A percentile compares a stretch with the other conserved stretches of the same genome.
Evolutionary conservation across 2,113 vertebrate genomes (phyloP).

Genomic region (Recurvirostra avosetta): DNA sequence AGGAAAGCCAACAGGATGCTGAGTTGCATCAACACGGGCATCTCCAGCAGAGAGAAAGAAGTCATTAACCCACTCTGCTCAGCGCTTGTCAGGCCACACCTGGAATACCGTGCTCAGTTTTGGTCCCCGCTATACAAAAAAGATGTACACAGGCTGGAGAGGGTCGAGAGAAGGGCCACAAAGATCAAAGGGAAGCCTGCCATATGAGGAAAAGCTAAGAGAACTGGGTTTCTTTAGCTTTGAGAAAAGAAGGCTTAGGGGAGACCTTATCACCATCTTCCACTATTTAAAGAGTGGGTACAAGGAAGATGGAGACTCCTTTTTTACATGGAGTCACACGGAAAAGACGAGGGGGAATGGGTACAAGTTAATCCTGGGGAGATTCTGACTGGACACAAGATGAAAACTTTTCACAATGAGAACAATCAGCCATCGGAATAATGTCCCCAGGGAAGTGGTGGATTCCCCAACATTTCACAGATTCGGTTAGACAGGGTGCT

Average conservation of each 20-base stretch:
- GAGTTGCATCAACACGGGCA: background rate
- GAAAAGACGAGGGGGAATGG: background rate
- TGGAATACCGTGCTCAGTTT: background rate
- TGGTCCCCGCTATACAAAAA: background rate
- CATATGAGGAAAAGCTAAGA: background rate
- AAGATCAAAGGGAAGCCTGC: background rate
- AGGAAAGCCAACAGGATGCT: background rate
- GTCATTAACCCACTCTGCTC: background rate
- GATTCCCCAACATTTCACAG: background rate
- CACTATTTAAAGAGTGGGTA: background rate
- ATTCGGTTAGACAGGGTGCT: background rate
- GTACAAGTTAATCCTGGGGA: background rate
- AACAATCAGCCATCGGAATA: background rate
- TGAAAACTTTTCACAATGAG: background rate
- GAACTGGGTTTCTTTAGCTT: background rate
- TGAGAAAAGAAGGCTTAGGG: background rate
- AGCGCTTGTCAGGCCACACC: background rate
- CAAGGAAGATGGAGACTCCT: background rate
- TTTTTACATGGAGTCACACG: background rate
- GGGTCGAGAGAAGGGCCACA: background rate
- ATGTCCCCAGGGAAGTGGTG: background rate
- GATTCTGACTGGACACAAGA: background rate
- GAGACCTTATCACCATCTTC: background rate
- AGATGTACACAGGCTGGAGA: background rate
- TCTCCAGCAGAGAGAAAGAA: background rate